A percentile compares a stretch with the other conserved stretches of the same genome.
These are phyloP conservation scores for Sinodicranocentrus sp. DNA, from an alignment of 2,888 invertebrate genomes.

Conservation along the genomic window DNA sequence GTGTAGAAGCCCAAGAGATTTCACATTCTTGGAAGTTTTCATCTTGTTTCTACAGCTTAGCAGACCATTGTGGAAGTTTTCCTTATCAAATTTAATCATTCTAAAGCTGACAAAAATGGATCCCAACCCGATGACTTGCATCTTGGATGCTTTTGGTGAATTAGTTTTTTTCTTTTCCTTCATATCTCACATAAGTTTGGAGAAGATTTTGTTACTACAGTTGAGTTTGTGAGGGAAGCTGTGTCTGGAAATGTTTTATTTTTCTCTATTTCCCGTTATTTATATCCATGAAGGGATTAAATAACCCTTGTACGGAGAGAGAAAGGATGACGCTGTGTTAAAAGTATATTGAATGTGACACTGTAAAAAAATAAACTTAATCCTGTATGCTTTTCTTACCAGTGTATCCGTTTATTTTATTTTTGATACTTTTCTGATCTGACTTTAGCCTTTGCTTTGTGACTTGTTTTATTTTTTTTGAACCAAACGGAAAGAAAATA, in stretches of 20 bases:
- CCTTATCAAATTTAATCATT: conserved; percentile 45
- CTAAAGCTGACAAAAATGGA: conserved; percentile 11
- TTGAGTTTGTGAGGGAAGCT: not conserved
- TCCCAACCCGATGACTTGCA: conserved; percentile 60
- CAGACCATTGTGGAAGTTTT: not conserved
- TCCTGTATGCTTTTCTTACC: conserved; percentile 6
- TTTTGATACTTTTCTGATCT: conserved; percentile 35
- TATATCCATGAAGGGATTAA: conserved; percentile 34
- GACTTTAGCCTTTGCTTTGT: conserved; percentile 52
- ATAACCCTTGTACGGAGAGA: conserved; percentile 49
- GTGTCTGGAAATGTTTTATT: not conserved
- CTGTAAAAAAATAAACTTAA: conserved; percentile 52
- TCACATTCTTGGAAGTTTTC: conserved; percentile 56
- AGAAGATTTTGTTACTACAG: conserved; percentile 15
- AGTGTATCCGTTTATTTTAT: conserved; percentile 38
- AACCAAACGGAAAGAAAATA: conserved; percentile 18
- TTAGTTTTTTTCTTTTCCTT: conserved; percentile 22
- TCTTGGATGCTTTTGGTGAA: conserved; percentile 29
- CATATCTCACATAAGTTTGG: conserved; percentile 32
- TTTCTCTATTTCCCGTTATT: too few relatives aligned
- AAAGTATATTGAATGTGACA: conserved; percentile 50
- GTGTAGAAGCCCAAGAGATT: conserved; percentile 11
- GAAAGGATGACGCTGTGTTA: not conserved
- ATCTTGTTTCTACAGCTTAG: not conserved
- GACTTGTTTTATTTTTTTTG: conserved; percentile 56